Conservation (phyloP, 2,888 invertebrate genomes). For the Gymnocheta viridis region DNA sequence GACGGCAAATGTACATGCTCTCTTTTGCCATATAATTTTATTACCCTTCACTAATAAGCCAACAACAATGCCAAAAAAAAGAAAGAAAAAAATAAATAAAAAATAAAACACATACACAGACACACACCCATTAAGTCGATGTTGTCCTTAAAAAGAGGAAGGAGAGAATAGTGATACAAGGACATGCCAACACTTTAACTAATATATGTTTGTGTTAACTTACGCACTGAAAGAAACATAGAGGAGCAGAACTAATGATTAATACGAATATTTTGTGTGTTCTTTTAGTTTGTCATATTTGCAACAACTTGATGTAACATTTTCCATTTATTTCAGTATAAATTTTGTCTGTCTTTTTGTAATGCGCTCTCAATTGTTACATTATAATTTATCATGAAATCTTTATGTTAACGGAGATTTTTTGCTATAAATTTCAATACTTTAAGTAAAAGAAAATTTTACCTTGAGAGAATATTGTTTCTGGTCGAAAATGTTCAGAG, state of each 20-base stretch:
- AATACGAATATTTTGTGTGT: not conserved
- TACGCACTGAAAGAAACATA: not conserved
- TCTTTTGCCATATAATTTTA: conserved; percentile 36
- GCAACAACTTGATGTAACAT: not conserved
- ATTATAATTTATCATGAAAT: not conserved
- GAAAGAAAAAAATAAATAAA: too few relatives aligned
- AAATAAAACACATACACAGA: too few relatives aligned
- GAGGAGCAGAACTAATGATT: not conserved
- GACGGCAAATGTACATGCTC: conserved; percentile 7
- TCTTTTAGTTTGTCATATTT: not conserved
- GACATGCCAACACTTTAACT: not conserved
- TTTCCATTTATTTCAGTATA: not conserved
- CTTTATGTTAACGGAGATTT: not conserved
- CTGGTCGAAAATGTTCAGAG: too few relatives aligned
- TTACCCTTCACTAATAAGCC: conserved; percentile 41
- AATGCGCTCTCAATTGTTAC: not conserved
- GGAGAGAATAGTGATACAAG: not conserved
- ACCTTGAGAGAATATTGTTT: too few relatives aligned
- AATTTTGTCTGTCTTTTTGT: too few relatives aligned
- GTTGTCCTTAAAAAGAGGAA: not conserved
- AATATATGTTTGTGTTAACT: not conserved
- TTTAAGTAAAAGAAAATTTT: not conserved
- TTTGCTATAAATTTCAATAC: not conserved
- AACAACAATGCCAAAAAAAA: conserved; percentile 21
- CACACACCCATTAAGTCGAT: not conserved